Conservation (phyloP, 2,113 vertebrate genomes). For the Pelodiscus sinensis region DNA sequence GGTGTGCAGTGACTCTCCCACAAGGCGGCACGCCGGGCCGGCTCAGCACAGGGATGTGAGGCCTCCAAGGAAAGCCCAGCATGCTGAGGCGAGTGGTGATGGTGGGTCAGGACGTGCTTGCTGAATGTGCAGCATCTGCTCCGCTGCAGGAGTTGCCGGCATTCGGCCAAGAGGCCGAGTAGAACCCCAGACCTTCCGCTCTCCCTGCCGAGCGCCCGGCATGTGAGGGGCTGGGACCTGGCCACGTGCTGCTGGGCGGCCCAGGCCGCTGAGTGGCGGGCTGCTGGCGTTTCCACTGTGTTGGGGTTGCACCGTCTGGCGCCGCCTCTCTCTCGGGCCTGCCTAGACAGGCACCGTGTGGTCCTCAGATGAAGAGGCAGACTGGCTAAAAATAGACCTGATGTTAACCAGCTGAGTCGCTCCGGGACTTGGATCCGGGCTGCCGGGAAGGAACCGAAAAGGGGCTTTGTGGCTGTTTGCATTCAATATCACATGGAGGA, state of each 20-base stretch:
- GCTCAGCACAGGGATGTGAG: too few relatives aligned
- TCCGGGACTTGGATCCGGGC: too few relatives aligned
- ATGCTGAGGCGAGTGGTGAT: neutral
- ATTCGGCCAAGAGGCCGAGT: too few relatives aligned
- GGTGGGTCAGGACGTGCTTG: too few relatives aligned
- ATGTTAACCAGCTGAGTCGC: neutral
- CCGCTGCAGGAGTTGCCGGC: too few relatives aligned
- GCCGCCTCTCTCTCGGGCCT: rapidly evolving
- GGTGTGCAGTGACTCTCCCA: neutral
- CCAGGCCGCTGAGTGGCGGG: too few relatives aligned
- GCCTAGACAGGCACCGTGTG: neutral
- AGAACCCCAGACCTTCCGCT: too few relatives aligned
- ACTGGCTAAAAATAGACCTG: neutral
- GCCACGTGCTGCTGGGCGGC: too few relatives aligned
- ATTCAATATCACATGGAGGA: neutral
- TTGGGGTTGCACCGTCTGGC: neutral
- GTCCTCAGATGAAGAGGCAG: neutral
- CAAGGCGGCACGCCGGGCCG: neutral
- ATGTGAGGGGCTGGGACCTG: too few relatives aligned
- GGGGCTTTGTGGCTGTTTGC: neutral
- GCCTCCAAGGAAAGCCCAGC: neutral
- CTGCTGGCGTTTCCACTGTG: neutral
- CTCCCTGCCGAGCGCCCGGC: too few relatives aligned
- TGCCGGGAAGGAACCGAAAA: neutral
- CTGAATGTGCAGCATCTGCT: too few relatives aligned